Evolutionary conservation across 2,888 invertebrate genomes (phyloP).

Genomic region (Iselma pallidipennis): DNA sequence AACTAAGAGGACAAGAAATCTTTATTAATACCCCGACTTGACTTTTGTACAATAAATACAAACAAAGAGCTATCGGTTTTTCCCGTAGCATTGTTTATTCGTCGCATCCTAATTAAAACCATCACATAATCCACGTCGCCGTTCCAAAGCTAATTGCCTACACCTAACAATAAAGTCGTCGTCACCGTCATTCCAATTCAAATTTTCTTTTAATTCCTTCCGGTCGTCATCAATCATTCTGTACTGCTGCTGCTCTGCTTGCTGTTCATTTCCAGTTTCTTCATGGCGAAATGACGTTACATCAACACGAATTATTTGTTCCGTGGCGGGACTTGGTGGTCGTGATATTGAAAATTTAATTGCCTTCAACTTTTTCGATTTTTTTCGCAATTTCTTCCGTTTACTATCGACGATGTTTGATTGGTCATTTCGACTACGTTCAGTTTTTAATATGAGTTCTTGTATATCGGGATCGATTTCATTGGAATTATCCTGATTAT

Average conservation of each 20-base stretch:
- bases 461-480: slow-evolving; percentile 49
- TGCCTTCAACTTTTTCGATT: slow-evolving; percentile 32
- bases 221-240: slow-evolving; percentile 23
- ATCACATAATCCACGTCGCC: slow-evolving; percentile 30
- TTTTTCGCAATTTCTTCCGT: slow-evolving; percentile 13
- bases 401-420: slow-evolving; percentile 4
- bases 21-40: no score
- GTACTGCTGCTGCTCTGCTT: slow-evolving; percentile 11
- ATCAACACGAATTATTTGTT: slow-evolving; percentile 53
- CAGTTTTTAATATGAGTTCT: slow-evolving; percentile 36
- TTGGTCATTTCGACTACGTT: slow-evolving; percentile 7
- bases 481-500: slow-evolving; percentile 25
- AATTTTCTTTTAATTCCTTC: slow-evolving; percentile 25
- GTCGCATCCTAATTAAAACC: neutral
- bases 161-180: slow-evolving; percentile 42
- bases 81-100: neutral
- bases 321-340: slow-evolving; percentile 51
- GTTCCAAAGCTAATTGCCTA: slow-evolving; percentile 39
- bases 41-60: no score
- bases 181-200: slow-evolving; percentile 24
- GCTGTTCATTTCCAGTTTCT: slow-evolving; percentile 13
- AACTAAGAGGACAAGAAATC: neutral
- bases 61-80: no score
- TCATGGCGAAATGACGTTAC: slow-evolving; percentile 42
- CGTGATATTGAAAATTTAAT: slow-evolving; percentile 49